Percentiles rank a stretch among this genome's conserved stretches.
phyloP scores from a whole-genome alignment of 2,797 vertebrate species.

The Gymnothorax reevesii region DNA sequence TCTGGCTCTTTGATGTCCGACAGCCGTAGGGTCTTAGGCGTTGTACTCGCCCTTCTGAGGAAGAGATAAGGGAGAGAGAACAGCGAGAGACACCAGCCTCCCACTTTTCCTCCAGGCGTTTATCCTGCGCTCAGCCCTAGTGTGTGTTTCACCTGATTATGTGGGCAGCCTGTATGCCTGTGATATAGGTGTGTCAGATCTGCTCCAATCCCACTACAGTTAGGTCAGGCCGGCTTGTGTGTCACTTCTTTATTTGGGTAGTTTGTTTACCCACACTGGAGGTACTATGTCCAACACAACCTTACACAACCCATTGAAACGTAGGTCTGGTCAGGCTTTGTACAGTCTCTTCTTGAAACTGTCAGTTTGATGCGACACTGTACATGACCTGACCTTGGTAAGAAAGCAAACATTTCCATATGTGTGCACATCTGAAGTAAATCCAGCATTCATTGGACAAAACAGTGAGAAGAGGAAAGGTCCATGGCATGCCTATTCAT shows the following conservation, averaged over 20 bases:
- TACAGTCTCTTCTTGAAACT: neutral
- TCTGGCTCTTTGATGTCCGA: neutral
- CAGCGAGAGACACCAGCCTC: neutral
- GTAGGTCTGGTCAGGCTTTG: neutral
- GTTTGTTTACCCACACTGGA: neutral
- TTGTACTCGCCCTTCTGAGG: neutral
- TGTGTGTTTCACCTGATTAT: neutral
- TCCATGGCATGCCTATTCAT: slow-evolving; percentile 18
- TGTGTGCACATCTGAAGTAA: neutral
- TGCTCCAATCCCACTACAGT: neutral
- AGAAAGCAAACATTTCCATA: neutral
- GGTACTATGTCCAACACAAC: neutral
- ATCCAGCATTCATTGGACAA: slow-evolving; percentile 16
- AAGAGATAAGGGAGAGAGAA: neutral
- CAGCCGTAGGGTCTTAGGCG: neutral
- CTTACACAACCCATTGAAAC: neutral
- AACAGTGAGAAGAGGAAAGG: neutral
- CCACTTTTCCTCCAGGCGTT: neutral
- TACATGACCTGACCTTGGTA: neutral
- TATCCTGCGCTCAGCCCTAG: neutral
- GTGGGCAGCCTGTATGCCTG: neutral
- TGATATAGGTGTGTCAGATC: neutral
- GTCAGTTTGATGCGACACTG: neutral
- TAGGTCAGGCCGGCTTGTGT: neutral
- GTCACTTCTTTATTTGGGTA: neutral